Conservation (phyloP, 2,113 vertebrate genomes). For the Leptodactylus fuscus region DNA sequence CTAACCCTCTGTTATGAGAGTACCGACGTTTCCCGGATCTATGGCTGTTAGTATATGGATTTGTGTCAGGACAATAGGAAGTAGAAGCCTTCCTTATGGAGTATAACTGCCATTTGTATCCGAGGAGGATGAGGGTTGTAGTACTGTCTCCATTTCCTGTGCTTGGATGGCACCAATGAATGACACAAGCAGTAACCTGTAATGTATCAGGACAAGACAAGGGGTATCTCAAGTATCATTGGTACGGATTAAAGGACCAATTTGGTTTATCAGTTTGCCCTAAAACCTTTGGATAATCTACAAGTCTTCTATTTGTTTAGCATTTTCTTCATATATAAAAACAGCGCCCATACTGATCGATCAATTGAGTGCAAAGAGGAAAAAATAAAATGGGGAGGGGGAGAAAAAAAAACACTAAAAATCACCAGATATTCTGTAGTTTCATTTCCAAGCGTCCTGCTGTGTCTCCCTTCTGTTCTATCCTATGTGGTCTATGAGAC, state of each 20-base stretch:
- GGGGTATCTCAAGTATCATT: not conserved
- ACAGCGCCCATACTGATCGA: not conserved
- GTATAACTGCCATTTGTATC: constrained; percentile 23
- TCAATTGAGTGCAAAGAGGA: not conserved
- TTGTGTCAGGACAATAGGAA: constrained; percentile 65
- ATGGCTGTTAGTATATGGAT: constrained; percentile 69
- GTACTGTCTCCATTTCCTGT: constrained; percentile 20
- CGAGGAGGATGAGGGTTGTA: not conserved
- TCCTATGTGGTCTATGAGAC: constrained; percentile 10
- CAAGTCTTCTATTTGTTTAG: constrained; percentile 30
- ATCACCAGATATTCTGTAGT: not conserved
- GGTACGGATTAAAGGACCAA: constrained; percentile 37
- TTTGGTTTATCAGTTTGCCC: not conserved
- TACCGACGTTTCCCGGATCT: constrained; percentile 69
- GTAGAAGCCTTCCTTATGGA: constrained; percentile 63
- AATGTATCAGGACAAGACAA: constrained; percentile 19
- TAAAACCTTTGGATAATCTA: not conserved
- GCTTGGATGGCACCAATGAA: constrained; percentile 1
- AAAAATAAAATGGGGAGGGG: not conserved
- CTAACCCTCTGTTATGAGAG: constrained; percentile 92
- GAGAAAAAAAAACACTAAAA: not conserved
- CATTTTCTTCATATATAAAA: not conserved
- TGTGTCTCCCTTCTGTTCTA: not conserved
- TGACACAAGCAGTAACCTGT: not conserved
- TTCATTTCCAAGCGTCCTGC: not conserved